Conservation (phyloP, 2,113 vertebrate species). For the Dolichotis patagonum region DNA sequence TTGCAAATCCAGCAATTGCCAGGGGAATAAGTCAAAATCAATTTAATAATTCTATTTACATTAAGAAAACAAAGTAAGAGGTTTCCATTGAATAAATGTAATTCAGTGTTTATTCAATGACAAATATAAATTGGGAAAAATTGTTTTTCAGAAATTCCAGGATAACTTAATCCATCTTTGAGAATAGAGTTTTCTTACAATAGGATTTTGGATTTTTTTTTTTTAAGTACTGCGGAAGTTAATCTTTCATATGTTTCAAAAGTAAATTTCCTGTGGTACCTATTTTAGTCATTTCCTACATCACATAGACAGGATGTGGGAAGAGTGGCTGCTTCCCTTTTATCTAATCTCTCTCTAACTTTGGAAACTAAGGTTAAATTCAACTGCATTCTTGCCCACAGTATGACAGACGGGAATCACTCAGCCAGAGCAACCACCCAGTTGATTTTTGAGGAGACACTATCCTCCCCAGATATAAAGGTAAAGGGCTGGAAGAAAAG, state of each 20-base stretch:
- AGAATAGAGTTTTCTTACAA: slow-evolving; percentile 57
- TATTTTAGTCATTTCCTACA: slow-evolving; percentile 82
- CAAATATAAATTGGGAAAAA: slow-evolving; percentile 38
- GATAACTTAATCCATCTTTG: slow-evolving; percentile 10
- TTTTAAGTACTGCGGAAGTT: slow-evolving; percentile 4
- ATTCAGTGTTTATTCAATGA: slow-evolving; percentile 34
- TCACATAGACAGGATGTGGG: slow-evolving; percentile 71
- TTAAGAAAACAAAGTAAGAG: slow-evolving; percentile 43
- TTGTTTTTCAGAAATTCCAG: slow-evolving; percentile 56
- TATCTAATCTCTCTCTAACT: slow-evolving; percentile 71
- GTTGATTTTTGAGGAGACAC: slow-evolving; percentile 12
- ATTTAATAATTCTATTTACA: slow-evolving; percentile 55
- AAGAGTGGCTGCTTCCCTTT: slow-evolving; percentile 70
- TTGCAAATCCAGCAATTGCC: background rate
- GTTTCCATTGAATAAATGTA: slow-evolving; percentile 35
- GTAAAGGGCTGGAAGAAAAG: background rate
- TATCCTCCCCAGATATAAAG: background rate
- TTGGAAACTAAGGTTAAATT: slow-evolving; percentile 64
- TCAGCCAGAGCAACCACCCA: background rate
- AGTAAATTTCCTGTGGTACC: slow-evolving; percentile 70
- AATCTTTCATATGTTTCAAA: slow-evolving; percentile 51
- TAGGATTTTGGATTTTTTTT: background rate
- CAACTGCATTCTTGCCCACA: slow-evolving; percentile 32
- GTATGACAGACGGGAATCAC: slow-evolving; percentile 47
- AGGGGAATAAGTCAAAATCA: background rate